These are phyloP conservation scores for Geodia barretti DNA, from an alignment of 37 sponge, comb jelly and placozoan species.

Conservation along the genomic window DNA sequence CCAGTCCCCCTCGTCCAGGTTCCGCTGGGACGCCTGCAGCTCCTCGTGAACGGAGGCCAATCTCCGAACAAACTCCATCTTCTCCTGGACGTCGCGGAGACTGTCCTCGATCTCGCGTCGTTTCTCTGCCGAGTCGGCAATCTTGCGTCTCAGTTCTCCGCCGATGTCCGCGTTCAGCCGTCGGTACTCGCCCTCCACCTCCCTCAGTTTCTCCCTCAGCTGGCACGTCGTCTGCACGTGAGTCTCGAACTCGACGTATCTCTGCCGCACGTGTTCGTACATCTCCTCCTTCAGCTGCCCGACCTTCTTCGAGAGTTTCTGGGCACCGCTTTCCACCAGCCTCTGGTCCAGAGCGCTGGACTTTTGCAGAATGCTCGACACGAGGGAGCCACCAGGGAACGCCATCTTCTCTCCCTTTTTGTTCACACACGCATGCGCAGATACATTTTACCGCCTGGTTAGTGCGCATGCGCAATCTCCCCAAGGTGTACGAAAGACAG, in stretches of 20 bases:
- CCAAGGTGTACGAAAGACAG: background rate
- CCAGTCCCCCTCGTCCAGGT: conserved; percentile 20
- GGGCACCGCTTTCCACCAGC: conserved; percentile 29
- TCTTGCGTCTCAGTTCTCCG: conserved; percentile 28
- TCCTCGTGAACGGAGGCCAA: conserved; percentile 28
- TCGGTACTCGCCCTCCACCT: conserved; percentile 37
- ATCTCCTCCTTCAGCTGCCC: conserved; percentile 43
- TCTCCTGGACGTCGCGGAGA: conserved; percentile 21
- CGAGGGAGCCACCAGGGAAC: conserved; percentile 24
- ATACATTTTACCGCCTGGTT: no score
- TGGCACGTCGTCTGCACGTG: conserved; percentile 21
- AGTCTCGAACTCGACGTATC: conserved; percentile 44
- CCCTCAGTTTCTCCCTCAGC: conserved; percentile 27
- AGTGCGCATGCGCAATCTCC: no score
- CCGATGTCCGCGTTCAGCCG: conserved; percentile 26
- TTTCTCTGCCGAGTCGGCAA: conserved; percentile 28
- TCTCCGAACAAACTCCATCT: conserved; percentile 29
- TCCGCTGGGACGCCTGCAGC: conserved; percentile 1
- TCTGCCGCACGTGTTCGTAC: conserved; percentile 29
- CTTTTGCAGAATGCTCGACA: conserved; percentile 48
- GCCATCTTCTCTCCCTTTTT: conserved; percentile 51
- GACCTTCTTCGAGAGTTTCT: conserved; percentile 42
- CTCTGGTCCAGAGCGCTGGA: conserved; percentile 24
- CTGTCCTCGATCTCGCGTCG: conserved; percentile 41
- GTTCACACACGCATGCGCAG: no score